Evolutionary conservation across 2,113 vertebrate genomes (phyloP).

Genomic region (Chlamydotis undulata): DNA sequence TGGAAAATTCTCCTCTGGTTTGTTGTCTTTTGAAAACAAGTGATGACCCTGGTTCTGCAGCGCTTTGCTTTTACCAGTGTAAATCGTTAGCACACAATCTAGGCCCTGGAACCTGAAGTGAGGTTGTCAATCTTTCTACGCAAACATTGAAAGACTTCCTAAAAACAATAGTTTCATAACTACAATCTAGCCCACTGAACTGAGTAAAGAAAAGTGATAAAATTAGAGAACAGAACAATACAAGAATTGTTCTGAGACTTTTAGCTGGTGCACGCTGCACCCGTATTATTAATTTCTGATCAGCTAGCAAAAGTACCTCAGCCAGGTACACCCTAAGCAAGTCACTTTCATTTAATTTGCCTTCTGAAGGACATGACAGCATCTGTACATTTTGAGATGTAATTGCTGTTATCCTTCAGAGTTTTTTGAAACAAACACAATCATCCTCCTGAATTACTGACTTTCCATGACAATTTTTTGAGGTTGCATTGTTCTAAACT

Average conservation of each 20-base stretch:
- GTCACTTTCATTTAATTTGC: constrained; percentile 78
- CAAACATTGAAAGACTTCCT: background rate
- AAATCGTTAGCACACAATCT: background rate
- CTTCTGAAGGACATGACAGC: constrained; percentile 73
- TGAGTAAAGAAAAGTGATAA: constrained; percentile 37
- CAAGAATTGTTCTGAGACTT: constrained; percentile 58
- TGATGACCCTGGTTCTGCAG: background rate
- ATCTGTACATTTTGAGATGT: constrained; percentile 76
- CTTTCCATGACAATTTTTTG: constrained; percentile 76
- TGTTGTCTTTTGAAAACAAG: background rate
- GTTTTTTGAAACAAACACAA: constrained; percentile 79
- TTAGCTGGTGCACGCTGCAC: background rate
- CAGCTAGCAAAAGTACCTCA: constrained; percentile 42
- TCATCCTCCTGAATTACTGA: constrained; percentile 77
- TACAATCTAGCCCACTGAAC: constrained; percentile 14
- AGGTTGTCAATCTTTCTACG: background rate
- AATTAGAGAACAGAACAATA: constrained; percentile 45
- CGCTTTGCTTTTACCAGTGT: background rate
- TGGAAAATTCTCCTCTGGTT: background rate
- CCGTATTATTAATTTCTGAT: constrained; percentile 45
- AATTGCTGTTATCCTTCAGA: constrained; percentile 82
- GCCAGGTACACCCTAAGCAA: constrained; percentile 60
- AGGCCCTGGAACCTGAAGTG: background rate
- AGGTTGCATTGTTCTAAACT: constrained; percentile 77
- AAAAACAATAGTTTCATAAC: constrained; percentile 40